A percentile compares a stretch with the other conserved stretches of the same genome.
These are phyloP conservation scores for Xiphophorus maculatus DNA, from an alignment of 2,113 vertebrate species.

Conservation along the genomic window DNA sequence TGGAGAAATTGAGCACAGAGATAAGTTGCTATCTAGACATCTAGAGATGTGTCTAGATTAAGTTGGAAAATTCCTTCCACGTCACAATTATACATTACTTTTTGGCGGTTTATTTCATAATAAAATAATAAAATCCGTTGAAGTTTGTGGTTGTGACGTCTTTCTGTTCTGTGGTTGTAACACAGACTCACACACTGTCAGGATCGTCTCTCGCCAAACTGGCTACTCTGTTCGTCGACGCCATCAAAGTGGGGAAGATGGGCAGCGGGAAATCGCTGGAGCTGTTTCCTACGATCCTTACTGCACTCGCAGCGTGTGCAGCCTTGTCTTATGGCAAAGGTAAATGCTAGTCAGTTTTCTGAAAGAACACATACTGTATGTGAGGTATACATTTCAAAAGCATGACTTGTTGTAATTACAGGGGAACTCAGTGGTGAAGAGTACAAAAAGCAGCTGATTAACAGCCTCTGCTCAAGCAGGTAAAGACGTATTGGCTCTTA, in stretches of 20 bases:
- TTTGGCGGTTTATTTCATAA: not conserved
- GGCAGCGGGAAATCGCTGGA: constrained; percentile 91
- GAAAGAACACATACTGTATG: not conserved
- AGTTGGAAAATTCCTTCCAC: too few relatives aligned
- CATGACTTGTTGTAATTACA: constrained; percentile 48
- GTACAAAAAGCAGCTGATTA: constrained; percentile 94
- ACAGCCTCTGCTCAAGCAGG: constrained; percentile 93
- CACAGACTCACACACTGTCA: constrained; percentile 85
- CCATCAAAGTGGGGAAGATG: constrained; percentile 85
- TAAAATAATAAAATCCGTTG: not conserved
- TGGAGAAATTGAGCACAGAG: too few relatives aligned
- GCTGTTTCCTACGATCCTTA: constrained; percentile 90
- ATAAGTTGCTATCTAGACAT: too few relatives aligned
- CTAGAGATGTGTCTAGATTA: too few relatives aligned
- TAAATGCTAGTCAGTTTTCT: constrained; percentile 58
- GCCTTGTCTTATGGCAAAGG: constrained; percentile 88
- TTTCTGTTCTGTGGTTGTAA: constrained; percentile 3
- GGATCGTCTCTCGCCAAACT: constrained; percentile 83
- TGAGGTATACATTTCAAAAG: not conserved
- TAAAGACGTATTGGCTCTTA: constrained; percentile 40
- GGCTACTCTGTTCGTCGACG: constrained; percentile 85
- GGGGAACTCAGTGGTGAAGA: constrained; percentile 92
- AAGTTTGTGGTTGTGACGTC: not conserved
- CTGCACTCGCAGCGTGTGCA: constrained; percentile 85
- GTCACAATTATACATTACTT: not conserved